Conservation (phyloP, 2,797 vertebrate genomes). For the Pygocentrus nattereri region DNA sequence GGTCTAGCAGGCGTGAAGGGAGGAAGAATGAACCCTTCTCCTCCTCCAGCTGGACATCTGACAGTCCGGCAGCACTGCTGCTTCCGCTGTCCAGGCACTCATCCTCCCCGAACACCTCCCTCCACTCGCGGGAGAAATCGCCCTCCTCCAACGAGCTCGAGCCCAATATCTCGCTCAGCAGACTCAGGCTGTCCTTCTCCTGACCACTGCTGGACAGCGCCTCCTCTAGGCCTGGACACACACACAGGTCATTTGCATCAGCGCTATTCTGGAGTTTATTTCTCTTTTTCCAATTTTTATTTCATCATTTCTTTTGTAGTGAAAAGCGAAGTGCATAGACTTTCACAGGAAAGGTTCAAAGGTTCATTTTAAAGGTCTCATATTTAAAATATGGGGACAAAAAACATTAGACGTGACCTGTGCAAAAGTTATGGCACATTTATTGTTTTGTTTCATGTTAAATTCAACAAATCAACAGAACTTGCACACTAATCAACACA, state of each 20-base stretch:
- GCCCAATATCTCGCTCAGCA: conserved; percentile 90
- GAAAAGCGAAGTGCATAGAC: too few species aligned
- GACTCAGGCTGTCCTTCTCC: conserved; percentile 85
- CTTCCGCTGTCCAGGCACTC: conserved; percentile 57
- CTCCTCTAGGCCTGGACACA: conserved; percentile 72
- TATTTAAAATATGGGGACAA: too few species aligned
- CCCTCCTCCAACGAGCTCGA: conserved; percentile 84
- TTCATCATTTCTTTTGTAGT: too few species aligned
- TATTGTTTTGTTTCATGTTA: too few species aligned
- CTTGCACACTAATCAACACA: too few species aligned
- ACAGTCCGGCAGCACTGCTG: conserved; percentile 29
- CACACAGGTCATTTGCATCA: neutral
- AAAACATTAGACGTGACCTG: too few species aligned
- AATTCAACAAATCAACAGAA: too few species aligned
- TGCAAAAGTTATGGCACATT: too few species aligned
- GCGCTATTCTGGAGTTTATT: neutral
- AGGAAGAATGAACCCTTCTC: conserved; percentile 83
- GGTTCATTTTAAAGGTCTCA: too few species aligned
- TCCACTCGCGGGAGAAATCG: conserved; percentile 90
- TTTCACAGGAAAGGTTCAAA: too few species aligned
- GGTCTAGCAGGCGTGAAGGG: conserved; percentile 94
- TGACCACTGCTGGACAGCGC: conserved; percentile 57
- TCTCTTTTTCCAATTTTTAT: too few species aligned
- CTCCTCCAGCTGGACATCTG: conserved; percentile 68
- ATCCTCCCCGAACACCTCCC: conserved; percentile 86